Evolutionary conservation across 2,888 invertebrate genomes (phyloP).

Genomic region (Globia sparganii): DNA sequence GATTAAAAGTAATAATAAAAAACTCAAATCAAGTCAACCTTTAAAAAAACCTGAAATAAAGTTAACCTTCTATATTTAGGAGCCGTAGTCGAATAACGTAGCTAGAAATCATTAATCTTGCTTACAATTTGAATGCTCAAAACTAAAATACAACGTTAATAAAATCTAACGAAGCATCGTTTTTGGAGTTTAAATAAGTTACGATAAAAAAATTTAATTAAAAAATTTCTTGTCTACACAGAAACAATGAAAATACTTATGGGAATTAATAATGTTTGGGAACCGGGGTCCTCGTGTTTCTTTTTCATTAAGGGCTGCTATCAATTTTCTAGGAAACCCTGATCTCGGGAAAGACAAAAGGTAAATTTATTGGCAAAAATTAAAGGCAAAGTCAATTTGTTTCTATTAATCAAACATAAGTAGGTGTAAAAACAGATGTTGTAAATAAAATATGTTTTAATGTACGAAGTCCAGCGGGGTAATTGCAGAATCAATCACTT

Average conservation of each 20-base stretch:
- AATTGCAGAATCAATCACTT: too few relatives aligned
- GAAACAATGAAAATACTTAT: conserved; percentile 49
- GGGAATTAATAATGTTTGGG: conserved; percentile 58
- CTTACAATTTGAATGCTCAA: not conserved
- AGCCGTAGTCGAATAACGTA: not conserved
- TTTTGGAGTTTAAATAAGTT: conserved; percentile 54
- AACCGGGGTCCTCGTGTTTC: conserved; percentile 22
- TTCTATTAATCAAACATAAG: not conserved
- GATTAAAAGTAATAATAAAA: not conserved
- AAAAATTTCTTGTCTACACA: conserved; percentile 48
- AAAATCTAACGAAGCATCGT: conserved; percentile 26
- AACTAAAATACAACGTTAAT: not conserved
- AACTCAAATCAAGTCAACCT: not conserved
- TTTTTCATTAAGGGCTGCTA: conserved; percentile 55
- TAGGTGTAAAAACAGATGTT: not conserved
- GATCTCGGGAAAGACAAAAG: conserved; percentile 36
- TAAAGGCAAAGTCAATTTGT: not conserved
- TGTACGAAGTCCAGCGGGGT: not conserved
- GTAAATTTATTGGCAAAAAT: conserved; percentile 12
- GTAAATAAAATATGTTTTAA: not conserved
- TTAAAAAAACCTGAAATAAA: not conserved
- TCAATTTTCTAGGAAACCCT: conserved; percentile 49
- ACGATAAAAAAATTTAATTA: conserved; percentile 62
- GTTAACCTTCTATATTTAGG: not conserved
- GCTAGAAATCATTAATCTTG: not conserved